phyloP scores from a whole-genome alignment of 2,888 invertebrate genomes.

The Bellardia pandia region DNA sequence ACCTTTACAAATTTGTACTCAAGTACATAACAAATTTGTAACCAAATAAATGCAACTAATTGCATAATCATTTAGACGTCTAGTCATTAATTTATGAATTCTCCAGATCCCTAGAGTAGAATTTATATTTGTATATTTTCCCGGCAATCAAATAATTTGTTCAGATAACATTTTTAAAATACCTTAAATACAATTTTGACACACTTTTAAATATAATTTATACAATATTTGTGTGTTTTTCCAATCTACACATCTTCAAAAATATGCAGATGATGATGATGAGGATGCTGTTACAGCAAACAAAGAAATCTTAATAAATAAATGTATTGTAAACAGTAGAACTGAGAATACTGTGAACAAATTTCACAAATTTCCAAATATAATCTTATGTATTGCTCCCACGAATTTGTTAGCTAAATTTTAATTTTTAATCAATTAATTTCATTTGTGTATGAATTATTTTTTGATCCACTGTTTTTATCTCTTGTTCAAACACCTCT shows the following conservation, averaged over 20 bases:
- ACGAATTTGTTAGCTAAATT: background rate
- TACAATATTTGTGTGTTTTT: background rate
- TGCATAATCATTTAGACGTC: constrained; percentile 14
- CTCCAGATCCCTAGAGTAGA: constrained; percentile 38
- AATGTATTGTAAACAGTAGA: constrained; percentile 1
- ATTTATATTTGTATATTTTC: constrained; percentile 37
- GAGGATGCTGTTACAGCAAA: constrained; percentile 2
- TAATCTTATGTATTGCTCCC: background rate
- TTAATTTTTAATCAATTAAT: too few species aligned
- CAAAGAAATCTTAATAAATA: constrained; percentile 27
- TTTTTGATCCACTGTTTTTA: background rate
- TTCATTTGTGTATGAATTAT: constrained; percentile 8
- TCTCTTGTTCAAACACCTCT: constrained; percentile 17
- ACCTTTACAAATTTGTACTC: too few species aligned
- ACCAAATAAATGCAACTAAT: background rate
- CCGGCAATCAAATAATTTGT: constrained; percentile 68
- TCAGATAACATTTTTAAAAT: constrained; percentile 64
- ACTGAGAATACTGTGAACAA: background rate
- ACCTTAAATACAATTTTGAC: constrained; percentile 62
- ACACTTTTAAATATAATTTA: constrained; percentile 50
- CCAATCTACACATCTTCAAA: background rate
- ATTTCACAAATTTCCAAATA: background rate
- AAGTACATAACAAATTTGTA: background rate
- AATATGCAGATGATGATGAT: constrained; percentile 34
- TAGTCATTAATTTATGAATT: constrained; percentile 20